Percentiles rank a stretch among this genome's conserved stretches.
Evolutionary conservation across 2,113 vertebrate genomes (phyloP).

Genomic region (Okapia johnstoni): DNA sequence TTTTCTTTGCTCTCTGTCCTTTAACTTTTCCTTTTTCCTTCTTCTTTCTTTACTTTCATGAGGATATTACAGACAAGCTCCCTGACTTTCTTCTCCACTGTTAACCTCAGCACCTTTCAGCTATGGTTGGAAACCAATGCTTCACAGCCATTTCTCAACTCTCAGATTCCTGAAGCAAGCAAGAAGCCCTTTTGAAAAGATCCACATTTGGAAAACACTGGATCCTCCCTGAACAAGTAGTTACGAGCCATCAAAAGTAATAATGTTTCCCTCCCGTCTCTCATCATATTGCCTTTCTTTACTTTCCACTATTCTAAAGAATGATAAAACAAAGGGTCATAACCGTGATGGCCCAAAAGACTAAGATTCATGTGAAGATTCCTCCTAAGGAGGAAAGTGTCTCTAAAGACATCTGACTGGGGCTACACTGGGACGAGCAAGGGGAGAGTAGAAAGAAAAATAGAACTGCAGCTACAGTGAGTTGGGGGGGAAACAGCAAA

Average conservation of each 20-base stretch:
- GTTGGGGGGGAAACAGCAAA: neutral
- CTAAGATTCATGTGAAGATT: neutral
- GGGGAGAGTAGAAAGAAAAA: neutral
- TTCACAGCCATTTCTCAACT: neutral
- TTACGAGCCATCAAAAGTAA: neutral
- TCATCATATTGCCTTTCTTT: neutral
- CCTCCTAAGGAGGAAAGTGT: neutral
- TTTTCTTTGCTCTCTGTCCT: neutral
- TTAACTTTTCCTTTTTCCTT: neutral
- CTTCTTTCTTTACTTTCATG: neutral
- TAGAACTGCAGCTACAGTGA: neutral
- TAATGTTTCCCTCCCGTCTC: neutral
- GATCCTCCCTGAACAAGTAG: neutral
- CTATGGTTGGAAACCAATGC: neutral
- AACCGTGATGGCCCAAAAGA: neutral
- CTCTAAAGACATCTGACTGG: neutral
- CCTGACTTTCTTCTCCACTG: neutral
- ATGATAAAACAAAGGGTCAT: neutral
- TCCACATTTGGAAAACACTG: neutral
- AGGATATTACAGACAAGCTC: neutral
- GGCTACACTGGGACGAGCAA: no score
- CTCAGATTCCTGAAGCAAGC: neutral
- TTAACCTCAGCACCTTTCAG: neutral
- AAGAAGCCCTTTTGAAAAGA: neutral
- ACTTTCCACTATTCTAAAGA: neutral